phyloP scores from a whole-genome alignment of 2,113 vertebrate species.

The Loxodonta africana region DNA sequence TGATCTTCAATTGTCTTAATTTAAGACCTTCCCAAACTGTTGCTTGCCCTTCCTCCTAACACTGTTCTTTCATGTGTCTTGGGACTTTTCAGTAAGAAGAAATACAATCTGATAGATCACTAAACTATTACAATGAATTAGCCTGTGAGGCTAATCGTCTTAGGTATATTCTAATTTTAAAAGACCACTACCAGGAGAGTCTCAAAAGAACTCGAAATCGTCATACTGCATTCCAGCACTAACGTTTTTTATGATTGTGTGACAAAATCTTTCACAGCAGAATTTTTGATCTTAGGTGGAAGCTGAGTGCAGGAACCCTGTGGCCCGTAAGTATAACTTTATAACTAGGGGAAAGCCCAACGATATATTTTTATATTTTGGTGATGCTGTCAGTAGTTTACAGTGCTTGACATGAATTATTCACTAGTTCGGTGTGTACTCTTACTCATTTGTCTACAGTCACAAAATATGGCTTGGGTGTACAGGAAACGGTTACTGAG shows the following conservation, averaged over 20 bases:
- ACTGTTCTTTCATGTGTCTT: conserved; percentile 42
- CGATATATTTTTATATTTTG: conserved; percentile 53
- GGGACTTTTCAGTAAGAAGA: conserved; percentile 47
- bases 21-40: neutral
- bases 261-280: conserved; percentile 34
- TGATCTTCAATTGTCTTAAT: neutral
- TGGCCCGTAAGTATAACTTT: neutral
- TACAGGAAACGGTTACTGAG: conserved; percentile 64
- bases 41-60: neutral
- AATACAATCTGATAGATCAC: conserved; percentile 47
- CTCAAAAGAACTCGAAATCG: conserved; percentile 18
- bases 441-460: conserved; percentile 73
- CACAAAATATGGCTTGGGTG: conserved; percentile 71
- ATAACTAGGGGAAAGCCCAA: neutral
- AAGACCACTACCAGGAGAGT: neutral
- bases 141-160: conserved; percentile 45
- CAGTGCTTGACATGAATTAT: conserved; percentile 76
- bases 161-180: conserved; percentile 46
- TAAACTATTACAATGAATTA: conserved; percentile 34
- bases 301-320: neutral
- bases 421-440: conserved; percentile 56
- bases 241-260: neutral
- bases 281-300: conserved; percentile 3
- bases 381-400: conserved; percentile 43
- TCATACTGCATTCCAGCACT: neutral